Evolutionary conservation across 2,113 vertebrate genomes (phyloP), one percentile per base, ranked within the genome.

Genomic region (Columba janthina): DNA sequence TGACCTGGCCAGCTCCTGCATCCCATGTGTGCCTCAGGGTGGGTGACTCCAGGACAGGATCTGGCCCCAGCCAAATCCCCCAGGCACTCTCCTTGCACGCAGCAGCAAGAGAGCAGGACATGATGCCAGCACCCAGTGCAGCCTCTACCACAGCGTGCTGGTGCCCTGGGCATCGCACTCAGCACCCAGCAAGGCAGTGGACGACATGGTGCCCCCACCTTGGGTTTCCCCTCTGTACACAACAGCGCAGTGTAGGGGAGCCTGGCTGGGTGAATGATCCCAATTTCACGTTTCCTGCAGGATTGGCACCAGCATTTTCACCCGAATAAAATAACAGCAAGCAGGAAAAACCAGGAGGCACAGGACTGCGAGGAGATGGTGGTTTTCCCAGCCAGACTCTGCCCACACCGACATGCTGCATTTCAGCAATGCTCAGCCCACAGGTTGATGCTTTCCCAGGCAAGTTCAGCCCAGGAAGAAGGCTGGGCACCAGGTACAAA

Each of bases 371-470:
- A 8, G 31, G 56, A 74, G 9, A 17, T 0, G 0, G 15, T 2
- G 1, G 4, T 57, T 32, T 26, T 32, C 53, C n/a, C 29, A 6
- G 65, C 8, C 26, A 34, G 38, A 13, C 38, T 65, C 81, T 46
- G 73, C 57, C 38, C 0, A 0, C 0, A 1, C 15, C 12, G 10
- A 11, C 1, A 0, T 10, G 12, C 22, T 54, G 40, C 36, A 14
- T 53, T 69, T 44, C 48, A 53, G n/a, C 65, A 73, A 73, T 51
- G 40, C 32, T 26, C 26, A 42, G 44, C 40, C 75, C 62, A 14
- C 34, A 34, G 13, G 3, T 46, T 83, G 20, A 1, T 6, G 16
- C 16, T 61, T 48, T 72, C 73, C n/a, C 31, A 60, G 31, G 70
- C 74, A 90, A 82, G 32, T 31, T 21, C 53, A 42, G 40, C 38